Evolutionary conservation across 2,113 vertebrate genomes (phyloP).

Genomic region (Tetraodon nigroviridis): DNA sequence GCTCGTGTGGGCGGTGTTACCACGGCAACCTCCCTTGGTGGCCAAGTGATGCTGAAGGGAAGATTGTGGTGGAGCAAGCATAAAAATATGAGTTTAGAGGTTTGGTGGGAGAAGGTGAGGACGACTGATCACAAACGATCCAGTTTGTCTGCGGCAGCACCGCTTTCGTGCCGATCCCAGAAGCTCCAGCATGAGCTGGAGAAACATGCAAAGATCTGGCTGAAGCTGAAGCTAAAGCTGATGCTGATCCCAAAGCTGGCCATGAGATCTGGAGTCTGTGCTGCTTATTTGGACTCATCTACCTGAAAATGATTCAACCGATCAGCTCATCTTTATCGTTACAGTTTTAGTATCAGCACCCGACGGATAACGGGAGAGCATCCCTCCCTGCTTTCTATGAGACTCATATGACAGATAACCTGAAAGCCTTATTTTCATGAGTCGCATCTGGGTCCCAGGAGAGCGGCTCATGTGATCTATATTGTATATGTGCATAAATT

Average conservation of each 20-base stretch:
- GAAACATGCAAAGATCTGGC: too few species aligned
- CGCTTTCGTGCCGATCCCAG: slow-evolving; percentile 1
- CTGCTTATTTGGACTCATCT: background rate
- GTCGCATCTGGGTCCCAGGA: slow-evolving; percentile 52
- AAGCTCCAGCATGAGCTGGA: slow-evolving; percentile 7
- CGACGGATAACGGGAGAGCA: too few species aligned
- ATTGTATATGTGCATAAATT: slow-evolving; percentile 56
- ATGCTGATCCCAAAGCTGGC: slow-evolving; percentile 5
- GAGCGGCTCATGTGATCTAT: slow-evolving; percentile 30
- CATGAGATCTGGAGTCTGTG: slow-evolving; percentile 4
- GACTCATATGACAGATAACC: slow-evolving; percentile 20
- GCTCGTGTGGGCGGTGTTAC: slow-evolving; percentile 78
- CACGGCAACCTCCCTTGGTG: slow-evolving; percentile 75
- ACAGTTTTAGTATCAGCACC: background rate
- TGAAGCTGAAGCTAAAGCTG: background rate
- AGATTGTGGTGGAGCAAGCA: slow-evolving; percentile 38
- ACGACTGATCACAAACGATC: slow-evolving; percentile 9
- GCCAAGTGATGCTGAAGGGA: slow-evolving; percentile 74
- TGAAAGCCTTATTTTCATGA: slow-evolving; percentile 58
- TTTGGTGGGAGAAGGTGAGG: slow-evolving; percentile 36
- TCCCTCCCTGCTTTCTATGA: background rate
- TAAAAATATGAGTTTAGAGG: slow-evolving; percentile 45
- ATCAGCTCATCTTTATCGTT: too few species aligned
- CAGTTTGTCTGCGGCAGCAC: slow-evolving; percentile 4
- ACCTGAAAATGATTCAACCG: too few species aligned